A percentile compares a stretch with the other conserved stretches of the same genome.
Evolutionary conservation across 2,113 vertebrate genomes (phyloP).

Genomic region (Indicator maculatus): DNA sequence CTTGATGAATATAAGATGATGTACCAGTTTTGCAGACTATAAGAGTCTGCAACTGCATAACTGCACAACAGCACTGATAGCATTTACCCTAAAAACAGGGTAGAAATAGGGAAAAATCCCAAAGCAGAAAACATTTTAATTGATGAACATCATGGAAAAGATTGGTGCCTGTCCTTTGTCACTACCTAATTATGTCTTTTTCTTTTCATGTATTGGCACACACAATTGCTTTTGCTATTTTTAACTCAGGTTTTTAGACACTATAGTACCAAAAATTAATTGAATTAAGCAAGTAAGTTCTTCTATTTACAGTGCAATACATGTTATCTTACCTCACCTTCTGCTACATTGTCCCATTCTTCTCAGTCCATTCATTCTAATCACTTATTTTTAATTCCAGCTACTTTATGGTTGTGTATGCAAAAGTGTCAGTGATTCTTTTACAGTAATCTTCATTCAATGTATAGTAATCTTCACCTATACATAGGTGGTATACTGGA

Average conservation of each 20-base stretch:
- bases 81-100: background rate
- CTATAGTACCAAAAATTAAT: constrained; percentile 9
- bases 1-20: background rate
- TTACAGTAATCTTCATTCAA: background rate
- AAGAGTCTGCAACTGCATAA: too few species aligned
- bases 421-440: background rate
- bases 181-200: background rate
- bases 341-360: background rate
- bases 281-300: constrained; percentile 17
- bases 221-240: constrained; percentile 14
- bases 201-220: background rate
- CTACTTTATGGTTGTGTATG: background rate
- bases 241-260: constrained; percentile 2
- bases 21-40: background rate
- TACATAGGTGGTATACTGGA: background rate
- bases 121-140: background rate
- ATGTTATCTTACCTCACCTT: background rate
- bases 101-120: background rate
- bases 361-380: background rate
- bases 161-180: background rate
- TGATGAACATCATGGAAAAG: background rate
- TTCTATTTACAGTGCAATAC: background rate
- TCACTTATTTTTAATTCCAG: background rate
- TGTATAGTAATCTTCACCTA: background rate
- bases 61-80: background rate